phyloP scores from a whole-genome alignment of 2,113 vertebrate genomes.

The Noturus placidus region DNA sequence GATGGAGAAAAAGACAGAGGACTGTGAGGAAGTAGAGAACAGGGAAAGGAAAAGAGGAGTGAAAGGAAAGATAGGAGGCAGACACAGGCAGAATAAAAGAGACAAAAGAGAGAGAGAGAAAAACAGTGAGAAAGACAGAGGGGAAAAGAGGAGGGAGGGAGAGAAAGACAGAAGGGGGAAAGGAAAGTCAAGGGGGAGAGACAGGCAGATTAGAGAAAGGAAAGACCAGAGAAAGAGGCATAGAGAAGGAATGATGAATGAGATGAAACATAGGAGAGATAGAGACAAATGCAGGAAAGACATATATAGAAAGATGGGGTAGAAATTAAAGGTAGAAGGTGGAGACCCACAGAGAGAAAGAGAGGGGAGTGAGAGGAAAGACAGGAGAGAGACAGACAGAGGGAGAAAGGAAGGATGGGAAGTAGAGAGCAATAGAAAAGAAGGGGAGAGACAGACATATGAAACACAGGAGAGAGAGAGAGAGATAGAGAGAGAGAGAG shows the following conservation, averaged over 20 bases:
- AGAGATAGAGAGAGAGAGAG: not conserved
- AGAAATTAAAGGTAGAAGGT: no score
- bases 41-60: not conserved
- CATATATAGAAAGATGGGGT: no score
- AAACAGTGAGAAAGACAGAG: not conserved
- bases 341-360: no score
- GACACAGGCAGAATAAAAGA: not conserved
- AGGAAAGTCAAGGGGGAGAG: not conserved
- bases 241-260: not conserved
- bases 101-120: not conserved
- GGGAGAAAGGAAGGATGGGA: not conserved
- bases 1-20: not conserved
- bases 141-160: not conserved
- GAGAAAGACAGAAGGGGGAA: not conserved
- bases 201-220: constrained; percentile 16
- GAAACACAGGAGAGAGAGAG: not conserved
- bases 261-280: not conserved
- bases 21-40: not conserved
- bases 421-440: not conserved
- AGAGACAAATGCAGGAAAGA: no score
- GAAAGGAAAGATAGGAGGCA: not conserved
- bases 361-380: no score
- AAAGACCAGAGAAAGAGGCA: not conserved
- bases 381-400: no score
- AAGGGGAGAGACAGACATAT: constrained; percentile 12